Evolutionary conservation across 2,113 vertebrate species (phyloP).

Genomic region (Bufo bufo): DNA sequence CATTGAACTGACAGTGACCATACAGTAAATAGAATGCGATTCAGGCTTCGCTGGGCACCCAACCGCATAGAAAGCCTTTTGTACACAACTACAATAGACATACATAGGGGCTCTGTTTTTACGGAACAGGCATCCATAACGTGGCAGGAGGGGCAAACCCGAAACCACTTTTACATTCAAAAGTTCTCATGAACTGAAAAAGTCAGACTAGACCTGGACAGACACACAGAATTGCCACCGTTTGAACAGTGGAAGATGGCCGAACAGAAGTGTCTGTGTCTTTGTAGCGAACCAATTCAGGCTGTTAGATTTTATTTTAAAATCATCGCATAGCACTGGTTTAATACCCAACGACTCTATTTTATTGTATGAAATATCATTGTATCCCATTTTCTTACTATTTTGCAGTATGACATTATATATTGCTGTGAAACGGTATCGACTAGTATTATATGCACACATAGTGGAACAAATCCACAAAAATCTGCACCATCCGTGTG

Average conservation of each 20-base stretch:
- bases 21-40: constrained; percentile 83
- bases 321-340: neutral
- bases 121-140: constrained; percentile 66
- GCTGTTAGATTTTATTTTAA: too few species aligned
- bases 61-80: constrained; percentile 76
- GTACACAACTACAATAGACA: constrained; percentile 75
- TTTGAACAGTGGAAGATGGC: neutral
- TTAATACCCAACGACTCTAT: too few species aligned
- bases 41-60: constrained; percentile 79
- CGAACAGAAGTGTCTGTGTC: neutral
- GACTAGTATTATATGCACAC: too few species aligned
- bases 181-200: constrained; percentile 3
- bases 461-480: too few species aligned
- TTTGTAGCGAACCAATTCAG: neutral
- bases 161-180: neutral
- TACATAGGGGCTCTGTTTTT: constrained; percentile 78
- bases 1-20: constrained; percentile 86
- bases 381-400: too few species aligned
- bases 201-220: neutral
- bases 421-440: too few species aligned
- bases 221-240: neutral
- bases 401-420: neutral
- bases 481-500: too few species aligned
- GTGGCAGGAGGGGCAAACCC: constrained; percentile 52
- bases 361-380: neutral